Evolutionary conservation across 2,888 invertebrate genomes (phyloP).

Genomic region (Callosobruchus maculatus): DNA sequence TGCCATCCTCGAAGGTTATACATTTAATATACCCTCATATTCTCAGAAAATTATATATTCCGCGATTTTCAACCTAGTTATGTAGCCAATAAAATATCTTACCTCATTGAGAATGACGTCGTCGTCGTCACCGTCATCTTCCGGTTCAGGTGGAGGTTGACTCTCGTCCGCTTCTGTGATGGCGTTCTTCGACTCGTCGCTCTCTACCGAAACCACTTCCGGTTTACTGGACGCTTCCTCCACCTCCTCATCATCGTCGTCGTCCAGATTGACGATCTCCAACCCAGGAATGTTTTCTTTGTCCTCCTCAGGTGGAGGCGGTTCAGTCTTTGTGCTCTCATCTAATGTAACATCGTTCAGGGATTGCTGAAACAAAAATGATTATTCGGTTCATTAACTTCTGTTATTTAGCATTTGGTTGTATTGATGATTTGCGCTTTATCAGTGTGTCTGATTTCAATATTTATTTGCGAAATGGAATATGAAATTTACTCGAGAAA

Average conservation of each 20-base stretch:
- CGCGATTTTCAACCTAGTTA: too few species aligned
- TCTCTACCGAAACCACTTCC: conserved; percentile 32
- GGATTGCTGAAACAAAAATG: conserved; percentile 24
- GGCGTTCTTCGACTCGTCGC: conserved; percentile 27
- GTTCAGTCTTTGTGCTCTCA: conserved; percentile 11
- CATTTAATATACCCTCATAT: too few species aligned
- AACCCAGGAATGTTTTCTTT: conserved; percentile 50
- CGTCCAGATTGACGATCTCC: conserved; percentile 46
- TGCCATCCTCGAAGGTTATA: too few species aligned
- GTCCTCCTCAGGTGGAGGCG: conserved; percentile 39
- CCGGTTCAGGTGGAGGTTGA: conserved; percentile 4
- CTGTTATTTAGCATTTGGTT: too few species aligned
- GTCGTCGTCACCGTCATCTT: conserved; percentile 58
- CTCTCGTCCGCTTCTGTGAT: conserved; percentile 22
- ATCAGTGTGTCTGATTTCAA: too few species aligned
- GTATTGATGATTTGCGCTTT: too few species aligned
- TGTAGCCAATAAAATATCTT: too few species aligned
- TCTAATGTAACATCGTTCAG: conserved; percentile 28
- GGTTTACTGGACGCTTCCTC: conserved; percentile 36
- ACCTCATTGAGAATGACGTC: conserved; percentile 66
- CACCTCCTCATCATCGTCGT: conserved; percentile 42
- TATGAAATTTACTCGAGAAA: too few species aligned
- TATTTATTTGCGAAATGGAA: too few species aligned
- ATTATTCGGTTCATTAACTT: too few species aligned
- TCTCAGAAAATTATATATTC: too few species aligned